A percentile compares a stretch with the other conserved stretches of the same genome.
phyloP scores from a whole-genome alignment of 2,113 vertebrate species.

The Chunga burmeisteri region DNA sequence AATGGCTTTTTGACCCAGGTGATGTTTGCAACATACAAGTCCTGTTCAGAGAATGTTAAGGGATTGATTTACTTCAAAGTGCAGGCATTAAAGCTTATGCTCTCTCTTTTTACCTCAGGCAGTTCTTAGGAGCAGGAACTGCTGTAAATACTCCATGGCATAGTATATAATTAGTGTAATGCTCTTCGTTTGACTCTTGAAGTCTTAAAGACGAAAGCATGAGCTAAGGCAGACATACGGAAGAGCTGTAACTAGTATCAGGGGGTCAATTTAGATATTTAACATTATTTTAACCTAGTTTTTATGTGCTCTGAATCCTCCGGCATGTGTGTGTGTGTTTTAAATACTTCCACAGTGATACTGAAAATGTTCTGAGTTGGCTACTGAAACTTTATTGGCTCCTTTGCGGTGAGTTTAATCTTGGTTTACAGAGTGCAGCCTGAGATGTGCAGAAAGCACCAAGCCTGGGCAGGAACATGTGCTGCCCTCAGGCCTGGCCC shows the following conservation, averaged over 20 bases:
- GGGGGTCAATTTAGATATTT: slow-evolving; percentile 28
- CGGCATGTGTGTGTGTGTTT: background rate
- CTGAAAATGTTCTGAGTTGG: background rate
- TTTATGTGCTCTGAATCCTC: background rate
- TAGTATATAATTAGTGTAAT: slow-evolving; percentile 27
- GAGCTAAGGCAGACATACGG: background rate
- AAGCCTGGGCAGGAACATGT: fast-evolving
- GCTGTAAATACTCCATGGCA: slow-evolving; percentile 11
- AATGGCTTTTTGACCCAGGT: background rate
- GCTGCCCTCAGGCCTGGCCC: background rate
- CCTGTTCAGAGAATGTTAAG: background rate
- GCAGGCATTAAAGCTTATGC: background rate
- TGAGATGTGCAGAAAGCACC: background rate
- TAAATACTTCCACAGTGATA: background rate
- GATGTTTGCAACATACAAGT: background rate
- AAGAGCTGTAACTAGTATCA: slow-evolving; percentile 13
- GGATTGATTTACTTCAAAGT: slow-evolving; percentile 37
- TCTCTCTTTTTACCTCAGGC: slow-evolving; percentile 27
- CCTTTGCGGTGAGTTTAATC: background rate
- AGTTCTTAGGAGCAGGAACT: slow-evolving; percentile 2
- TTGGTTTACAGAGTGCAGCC: background rate
- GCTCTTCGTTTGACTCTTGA: background rate
- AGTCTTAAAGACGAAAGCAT: background rate
- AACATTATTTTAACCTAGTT: slow-evolving; percentile 38
- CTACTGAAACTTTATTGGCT: background rate